phyloP scores from a whole-genome alignment of 1,140 invertebrate species.

The Zaprionus taronus region DNA sequence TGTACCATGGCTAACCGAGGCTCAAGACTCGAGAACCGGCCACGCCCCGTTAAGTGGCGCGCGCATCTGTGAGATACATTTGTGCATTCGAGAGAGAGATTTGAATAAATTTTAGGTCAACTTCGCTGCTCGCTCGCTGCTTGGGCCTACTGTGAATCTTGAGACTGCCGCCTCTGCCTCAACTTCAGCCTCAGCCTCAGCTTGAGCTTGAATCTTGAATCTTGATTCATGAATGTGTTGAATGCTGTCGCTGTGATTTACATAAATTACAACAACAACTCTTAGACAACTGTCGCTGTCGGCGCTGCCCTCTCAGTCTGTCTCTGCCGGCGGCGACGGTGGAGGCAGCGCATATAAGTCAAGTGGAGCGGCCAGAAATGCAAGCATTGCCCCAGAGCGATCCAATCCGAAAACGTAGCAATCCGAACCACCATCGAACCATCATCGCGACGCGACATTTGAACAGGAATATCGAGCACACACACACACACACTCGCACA shows the following conservation, averaged over 20 bases:
- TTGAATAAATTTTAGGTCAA: conserved; percentile 79
- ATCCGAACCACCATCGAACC: conserved; percentile 1
- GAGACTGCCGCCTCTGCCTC: background rate
- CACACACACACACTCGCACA: conserved; percentile 1
- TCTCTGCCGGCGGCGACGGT: conserved; percentile 25
- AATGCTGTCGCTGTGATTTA: conserved; percentile 47
- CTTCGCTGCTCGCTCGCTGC: conserved; percentile 1
- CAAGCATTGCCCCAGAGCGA: conserved; percentile 73
- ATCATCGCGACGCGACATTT: conserved; percentile 33
- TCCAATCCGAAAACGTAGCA: conserved; percentile 42
- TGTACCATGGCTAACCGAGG: conserved; percentile 47
- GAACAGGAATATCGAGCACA: background rate
- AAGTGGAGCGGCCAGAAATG: conserved; percentile 77
- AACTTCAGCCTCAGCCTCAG: too few species aligned
- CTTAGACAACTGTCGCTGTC: conserved; percentile 5
- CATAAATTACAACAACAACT: conserved; percentile 69
- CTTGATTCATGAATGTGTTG: conserved; percentile 33
- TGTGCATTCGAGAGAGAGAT: conserved; percentile 62
- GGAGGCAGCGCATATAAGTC: conserved; percentile 69
- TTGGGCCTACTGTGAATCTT: conserved; percentile 36
- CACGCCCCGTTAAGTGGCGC: conserved; percentile 21
- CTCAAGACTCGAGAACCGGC: conserved; percentile 36
- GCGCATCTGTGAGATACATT: conserved; percentile 32
- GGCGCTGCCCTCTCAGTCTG: conserved; percentile 9
- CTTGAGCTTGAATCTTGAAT: conserved; percentile 27